These are phyloP conservation scores for Rhabdophis nuchalis DNA, from an alignment of 2,797 vertebrate species.

Conservation along the genomic window DNA sequence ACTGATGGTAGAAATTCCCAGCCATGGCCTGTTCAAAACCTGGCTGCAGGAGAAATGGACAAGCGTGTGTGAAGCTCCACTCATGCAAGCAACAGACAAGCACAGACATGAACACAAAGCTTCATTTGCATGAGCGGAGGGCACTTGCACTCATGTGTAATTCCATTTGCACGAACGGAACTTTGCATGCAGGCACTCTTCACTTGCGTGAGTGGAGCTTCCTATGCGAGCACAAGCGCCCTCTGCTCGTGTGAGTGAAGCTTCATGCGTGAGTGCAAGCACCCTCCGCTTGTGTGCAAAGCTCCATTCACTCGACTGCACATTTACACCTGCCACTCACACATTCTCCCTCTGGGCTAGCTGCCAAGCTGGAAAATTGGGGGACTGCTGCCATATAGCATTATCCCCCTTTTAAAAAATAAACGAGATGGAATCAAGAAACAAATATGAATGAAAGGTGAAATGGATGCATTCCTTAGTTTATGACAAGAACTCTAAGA, in stretches of 20 bases:
- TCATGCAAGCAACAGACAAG: too few relatives aligned
- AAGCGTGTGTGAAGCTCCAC: too few relatives aligned
- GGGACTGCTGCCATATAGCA: not conserved
- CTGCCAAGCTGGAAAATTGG: not conserved
- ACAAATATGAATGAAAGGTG: not conserved
- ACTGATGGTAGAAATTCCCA: not conserved
- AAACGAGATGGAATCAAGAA: not conserved
- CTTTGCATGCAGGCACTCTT: not conserved
- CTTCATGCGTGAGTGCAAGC: rapidly evolving
- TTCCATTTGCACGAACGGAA: too few relatives aligned
- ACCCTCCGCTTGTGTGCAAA: not conserved
- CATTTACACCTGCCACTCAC: not conserved
- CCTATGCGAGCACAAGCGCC: too few relatives aligned
- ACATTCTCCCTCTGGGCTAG: not conserved
- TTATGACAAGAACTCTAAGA: not conserved
- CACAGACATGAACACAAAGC: not conserved
- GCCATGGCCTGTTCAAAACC: too few relatives aligned
- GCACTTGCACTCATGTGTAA: too few relatives aligned
- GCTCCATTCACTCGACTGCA: not conserved
- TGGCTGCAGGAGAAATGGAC: too few relatives aligned
- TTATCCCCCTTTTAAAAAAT: not conserved
- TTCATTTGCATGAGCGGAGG: not conserved
- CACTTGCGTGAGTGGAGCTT: not conserved
- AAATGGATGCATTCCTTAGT: not conserved
- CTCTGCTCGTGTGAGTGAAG: too few relatives aligned